phyloP scores from a whole-genome alignment of 2,888 invertebrate genomes.

The Caprella mutica region DNA sequence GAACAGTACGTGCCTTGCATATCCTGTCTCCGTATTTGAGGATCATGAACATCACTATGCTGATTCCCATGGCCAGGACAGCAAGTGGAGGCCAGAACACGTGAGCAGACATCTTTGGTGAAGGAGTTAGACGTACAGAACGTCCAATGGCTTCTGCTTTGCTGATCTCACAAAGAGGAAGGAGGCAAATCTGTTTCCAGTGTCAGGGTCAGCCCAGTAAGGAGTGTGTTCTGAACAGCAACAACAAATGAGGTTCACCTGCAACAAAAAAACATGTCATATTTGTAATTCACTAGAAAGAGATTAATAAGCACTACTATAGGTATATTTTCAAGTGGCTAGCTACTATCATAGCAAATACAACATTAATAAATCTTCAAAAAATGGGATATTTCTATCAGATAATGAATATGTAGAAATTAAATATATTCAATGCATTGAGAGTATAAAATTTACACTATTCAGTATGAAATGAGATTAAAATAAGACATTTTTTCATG shows the following conservation, averaged over 20 bases:
- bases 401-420: too few relatives aligned
- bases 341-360: too few relatives aligned
- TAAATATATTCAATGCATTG: neutral
- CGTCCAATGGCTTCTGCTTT: conserved; percentile 31
- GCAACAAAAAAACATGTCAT: neutral
- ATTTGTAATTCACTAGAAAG: neutral
- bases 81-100: conserved; percentile 67
- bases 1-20: conserved; percentile 51
- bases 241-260: conserved; percentile 33
- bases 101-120: conserved; percentile 46
- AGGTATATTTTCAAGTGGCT: too few relatives aligned
- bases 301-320: too few relatives aligned
- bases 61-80: conserved; percentile 57
- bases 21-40: conserved; percentile 60
- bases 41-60: conserved; percentile 57
- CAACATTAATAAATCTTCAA: neutral
- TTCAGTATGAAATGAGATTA: neutral
- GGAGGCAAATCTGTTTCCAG: conserved; percentile 32
- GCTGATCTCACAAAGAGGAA: conserved; percentile 28
- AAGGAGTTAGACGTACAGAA: conserved; percentile 8
- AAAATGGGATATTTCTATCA: too few relatives aligned
- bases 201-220: conserved; percentile 33
- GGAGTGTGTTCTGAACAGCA: conserved; percentile 29
- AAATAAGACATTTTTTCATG: neutral
- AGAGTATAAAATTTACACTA: neutral